Evolutionary conservation across 1,140 invertebrate species (phyloP), one percentile per base, ranked within the genome.

Genomic region (Cheumatopsyche charites): DNA sequence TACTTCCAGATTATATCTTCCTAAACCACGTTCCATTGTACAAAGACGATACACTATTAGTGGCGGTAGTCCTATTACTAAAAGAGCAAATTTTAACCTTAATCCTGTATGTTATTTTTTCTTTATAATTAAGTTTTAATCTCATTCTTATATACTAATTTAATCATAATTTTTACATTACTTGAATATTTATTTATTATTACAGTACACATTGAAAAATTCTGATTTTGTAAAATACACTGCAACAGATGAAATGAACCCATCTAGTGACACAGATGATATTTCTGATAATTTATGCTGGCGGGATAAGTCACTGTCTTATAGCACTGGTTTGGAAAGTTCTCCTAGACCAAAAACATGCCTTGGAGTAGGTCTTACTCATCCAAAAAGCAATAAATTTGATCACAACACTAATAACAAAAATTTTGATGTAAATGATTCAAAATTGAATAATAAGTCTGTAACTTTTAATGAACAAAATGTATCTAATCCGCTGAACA

Each of bases 1-100:
- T 70, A 70, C 4, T 52, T 72, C 62, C 77, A 82, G 82, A 47
- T 73, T 94, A 73, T 94, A 92, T 77, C 88, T 91, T 21, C 88
- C 91, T 0, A 92, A 93, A 79, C 92, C 92, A 21, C 85, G 90
- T 42, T 87, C 89, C 21, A 83, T 87, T 68, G 81, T 87, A 62
- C 92, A 93, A 80, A 86, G 95, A 11, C 83, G 95, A 23, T 93
- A 95, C 62, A 95, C 94, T 4, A 94, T 96, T 75, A 94, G 93
- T 75, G 94, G 94, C 6, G 92, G 90, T 55, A 92, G 89, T 73
- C 91, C 92, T 13, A 89, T 88, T 2, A 84, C 87, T 47, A 89
- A 88, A 71, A 81, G 87, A 65, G 87, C 91, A 58, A 86, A 87
- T 71, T 82, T 89, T 69, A 87, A 87, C 77, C 86, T 92, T 62